These are phyloP conservation scores for Acomys russatus DNA, from an alignment of 2,797 vertebrate species.

Conservation along the genomic window DNA sequence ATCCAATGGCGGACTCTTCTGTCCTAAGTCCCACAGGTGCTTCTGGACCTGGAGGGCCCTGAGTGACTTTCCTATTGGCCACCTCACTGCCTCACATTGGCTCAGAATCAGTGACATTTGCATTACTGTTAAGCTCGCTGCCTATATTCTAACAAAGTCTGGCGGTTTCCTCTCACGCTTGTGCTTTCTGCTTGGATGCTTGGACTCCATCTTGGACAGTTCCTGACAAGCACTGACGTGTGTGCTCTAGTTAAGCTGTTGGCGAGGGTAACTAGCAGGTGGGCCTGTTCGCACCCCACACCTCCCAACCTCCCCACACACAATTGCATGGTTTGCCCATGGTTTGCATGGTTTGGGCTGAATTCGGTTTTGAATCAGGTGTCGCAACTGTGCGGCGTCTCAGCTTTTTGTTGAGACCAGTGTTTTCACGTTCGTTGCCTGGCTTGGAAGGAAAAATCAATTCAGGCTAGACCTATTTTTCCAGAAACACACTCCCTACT, in stretches of 20 bases:
- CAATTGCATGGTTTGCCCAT: no score
- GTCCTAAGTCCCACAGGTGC: rapidly evolving
- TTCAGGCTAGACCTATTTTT: constrained; percentile 53
- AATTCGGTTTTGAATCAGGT: neutral
- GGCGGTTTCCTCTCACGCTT: neutral
- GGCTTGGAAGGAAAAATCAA: constrained; percentile 66
- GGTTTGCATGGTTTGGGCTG: neutral
- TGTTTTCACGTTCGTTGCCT: constrained; percentile 24
- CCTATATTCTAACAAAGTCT: neutral
- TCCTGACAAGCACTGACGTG: neutral
- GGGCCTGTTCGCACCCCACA: rapidly evolving
- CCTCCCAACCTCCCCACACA: rapidly evolving
- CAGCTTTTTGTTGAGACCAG: neutral
- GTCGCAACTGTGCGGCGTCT: neutral
- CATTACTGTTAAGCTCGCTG: neutral
- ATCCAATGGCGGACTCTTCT: neutral
- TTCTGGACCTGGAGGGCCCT: neutral
- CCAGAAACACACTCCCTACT: constrained; percentile 66
- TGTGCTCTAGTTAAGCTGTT: neutral
- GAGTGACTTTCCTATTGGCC: neutral
- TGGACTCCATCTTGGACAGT: neutral
- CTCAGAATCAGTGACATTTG: neutral
- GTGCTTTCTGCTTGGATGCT: neutral
- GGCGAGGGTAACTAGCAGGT: rapidly evolving
- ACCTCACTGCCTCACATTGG: rapidly evolving